A percentile compares a stretch with the other conserved stretches of the same genome.
Evolutionary conservation across 1,140 invertebrate genomes (phyloP).

Genomic region (Penaeus japonicus): DNA sequence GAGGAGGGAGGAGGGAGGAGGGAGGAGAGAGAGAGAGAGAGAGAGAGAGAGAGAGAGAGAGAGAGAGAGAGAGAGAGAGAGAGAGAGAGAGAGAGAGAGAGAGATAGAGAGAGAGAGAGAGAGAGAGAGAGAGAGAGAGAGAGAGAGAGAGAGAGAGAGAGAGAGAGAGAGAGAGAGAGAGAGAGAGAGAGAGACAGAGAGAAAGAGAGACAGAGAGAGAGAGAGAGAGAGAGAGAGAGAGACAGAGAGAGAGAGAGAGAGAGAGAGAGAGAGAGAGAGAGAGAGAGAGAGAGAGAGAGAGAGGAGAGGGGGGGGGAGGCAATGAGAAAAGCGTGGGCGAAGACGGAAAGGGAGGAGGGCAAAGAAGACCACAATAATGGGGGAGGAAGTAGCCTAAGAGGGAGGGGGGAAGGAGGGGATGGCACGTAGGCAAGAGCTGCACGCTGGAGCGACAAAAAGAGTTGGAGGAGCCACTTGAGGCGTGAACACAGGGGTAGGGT

Average conservation of each 20-base stretch:
- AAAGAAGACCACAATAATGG: no score
- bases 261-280: background rate
- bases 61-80: slow-evolving; percentile 25
- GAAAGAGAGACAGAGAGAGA: background rate
- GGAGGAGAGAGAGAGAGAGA: background rate
- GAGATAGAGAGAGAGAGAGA: background rate
- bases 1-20: slow-evolving; percentile 3
- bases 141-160: background rate
- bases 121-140: background rate
- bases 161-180: background rate
- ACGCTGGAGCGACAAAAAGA: no score
- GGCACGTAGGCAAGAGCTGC: no score
- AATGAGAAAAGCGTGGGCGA: background rate
- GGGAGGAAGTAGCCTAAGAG: no score
- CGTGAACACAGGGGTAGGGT: no score
- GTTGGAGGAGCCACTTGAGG: no score
- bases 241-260: background rate
- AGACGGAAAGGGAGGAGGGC: no score
- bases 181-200: background rate
- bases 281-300: background rate
- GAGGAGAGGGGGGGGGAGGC: background rate
- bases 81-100: background rate
- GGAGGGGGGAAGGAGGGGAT: no score
- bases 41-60: background rate
- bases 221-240: background rate